phyloP scores from a whole-genome alignment of 2,797 vertebrate species.

The Fratercula arctica region DNA sequence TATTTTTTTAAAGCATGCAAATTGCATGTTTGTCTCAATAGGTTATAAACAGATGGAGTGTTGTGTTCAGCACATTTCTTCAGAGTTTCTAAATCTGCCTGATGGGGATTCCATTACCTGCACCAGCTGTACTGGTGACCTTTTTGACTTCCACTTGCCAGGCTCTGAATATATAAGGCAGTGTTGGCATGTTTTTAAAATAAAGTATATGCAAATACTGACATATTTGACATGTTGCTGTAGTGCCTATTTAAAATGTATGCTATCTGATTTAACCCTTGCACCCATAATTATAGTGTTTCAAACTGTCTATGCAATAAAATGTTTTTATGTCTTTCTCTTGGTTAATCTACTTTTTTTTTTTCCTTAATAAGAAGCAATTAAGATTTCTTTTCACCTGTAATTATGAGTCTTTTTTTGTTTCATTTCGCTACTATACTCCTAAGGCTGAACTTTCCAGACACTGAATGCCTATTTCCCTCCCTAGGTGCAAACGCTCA shows the following conservation, averaged over 20 bases:
- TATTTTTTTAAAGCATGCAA: conserved; percentile 9
- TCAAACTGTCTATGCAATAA: not conserved
- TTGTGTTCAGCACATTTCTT: conserved; percentile 66
- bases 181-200: conserved; percentile 65
- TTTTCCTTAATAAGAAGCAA: not conserved
- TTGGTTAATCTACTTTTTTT: not conserved
- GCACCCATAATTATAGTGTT: conserved; percentile 8
- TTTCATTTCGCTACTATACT: not conserved
- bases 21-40: conserved; percentile 44
- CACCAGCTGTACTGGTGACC: conserved; percentile 75
- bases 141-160: conserved; percentile 69
- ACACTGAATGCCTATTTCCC: not conserved
- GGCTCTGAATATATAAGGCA: conserved; percentile 67
- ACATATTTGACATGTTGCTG: conserved; percentile 59
- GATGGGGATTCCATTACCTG: conserved; percentile 75
- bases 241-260: not conserved
- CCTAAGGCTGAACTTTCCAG: not conserved
- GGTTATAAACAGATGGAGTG: conserved; percentile 70
- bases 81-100: conserved; percentile 69
- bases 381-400: not conserved
- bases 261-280: conserved; percentile 53
- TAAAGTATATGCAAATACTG: conserved; percentile 72
- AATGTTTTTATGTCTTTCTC: not conserved
- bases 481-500: not conserved
- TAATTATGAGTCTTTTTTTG: not conserved